Percentiles rank a stretch among this genome's conserved stretches.
These are phyloP conservation scores for Phenacoccus solenopsis DNA, from an alignment of 1,140 invertebrate genomes.

Conservation along the genomic window DNA sequence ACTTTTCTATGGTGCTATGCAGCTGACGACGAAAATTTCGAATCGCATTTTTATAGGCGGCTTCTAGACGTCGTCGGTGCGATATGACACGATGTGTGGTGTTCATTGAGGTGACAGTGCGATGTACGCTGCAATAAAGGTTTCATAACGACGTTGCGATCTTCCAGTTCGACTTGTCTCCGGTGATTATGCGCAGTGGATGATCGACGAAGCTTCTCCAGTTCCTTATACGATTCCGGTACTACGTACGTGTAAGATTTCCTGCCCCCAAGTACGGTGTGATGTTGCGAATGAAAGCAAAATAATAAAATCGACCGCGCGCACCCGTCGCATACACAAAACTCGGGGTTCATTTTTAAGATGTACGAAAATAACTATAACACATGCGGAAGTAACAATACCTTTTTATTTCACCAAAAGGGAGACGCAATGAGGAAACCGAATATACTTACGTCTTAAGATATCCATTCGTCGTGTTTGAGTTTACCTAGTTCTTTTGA, in stretches of 20 bases:
- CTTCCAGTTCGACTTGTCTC: no score
- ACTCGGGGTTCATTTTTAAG: conserved; percentile 9
- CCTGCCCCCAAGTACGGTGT: neutral
- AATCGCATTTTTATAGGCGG: neutral
- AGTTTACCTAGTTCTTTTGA: no score
- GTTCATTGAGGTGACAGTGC: no score
- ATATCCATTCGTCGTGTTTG: no score
- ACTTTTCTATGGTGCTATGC: conserved; percentile 10
- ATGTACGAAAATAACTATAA: conserved; percentile 16
- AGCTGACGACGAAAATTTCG: conserved; percentile 8
- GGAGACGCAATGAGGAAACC: neutral
- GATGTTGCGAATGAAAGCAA: neutral
- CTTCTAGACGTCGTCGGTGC: neutral
- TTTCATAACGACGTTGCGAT: no score
- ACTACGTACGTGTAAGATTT: no score
- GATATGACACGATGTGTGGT: no score
- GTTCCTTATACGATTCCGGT: no score
- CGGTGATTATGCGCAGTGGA: no score
- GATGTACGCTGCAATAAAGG: no score
- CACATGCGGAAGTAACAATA: conserved; percentile 16
- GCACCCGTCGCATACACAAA: conserved; percentile 3
- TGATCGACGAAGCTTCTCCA: no score
- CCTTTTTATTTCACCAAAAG: neutral
- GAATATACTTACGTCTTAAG: no score
- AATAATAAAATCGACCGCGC: conserved; percentile 8